Base-by-base conservation (phyloP, 2,888 invertebrate genomes). In the Gibbula magus region DNA sequence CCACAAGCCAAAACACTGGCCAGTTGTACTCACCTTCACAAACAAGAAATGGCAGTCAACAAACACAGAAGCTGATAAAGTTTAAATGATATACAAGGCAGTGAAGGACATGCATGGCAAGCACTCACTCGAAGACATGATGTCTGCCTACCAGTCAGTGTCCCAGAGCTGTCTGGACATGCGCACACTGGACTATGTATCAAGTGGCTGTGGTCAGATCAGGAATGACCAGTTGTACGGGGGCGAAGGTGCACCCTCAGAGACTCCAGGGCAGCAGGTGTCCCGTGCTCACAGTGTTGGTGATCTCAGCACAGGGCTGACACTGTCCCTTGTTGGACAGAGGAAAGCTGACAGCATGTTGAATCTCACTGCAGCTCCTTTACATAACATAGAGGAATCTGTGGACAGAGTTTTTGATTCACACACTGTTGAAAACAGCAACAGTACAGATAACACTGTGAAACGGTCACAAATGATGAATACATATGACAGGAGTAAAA, bases 281-380 rank as follows among this genome's bases (percentile, higher is more conserved):
- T 79, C 82, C 7, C 79, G 88, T 35, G 84, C 88, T 16, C 87
- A 88, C 70, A 88, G 88, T n/a, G 78, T 88, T 16, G 88, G 88
- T 0, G 88, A 89, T 79, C 82, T 89, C 66, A 81, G 86, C 29
- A 82, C 87, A 2, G 89, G 89, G 1, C 84, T 87, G 81, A 86
- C 88, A 8, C 84, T 90, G 39, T 85, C 85, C 4, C 35, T 90
- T 51, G 88, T 88, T 8, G 89, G 89, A 13, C 88, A 90, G 82
- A 85, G 87, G 56, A 88, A 89, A 73, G 78, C 84, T 0, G 88
- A 86, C 39, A 87, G 86, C 77, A 81, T 86, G 51, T 82, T 83
- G 32, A 83, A 79, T 45, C 67, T 82, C 51, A 73, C 82, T 18
- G 18, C 53, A 5, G 29, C 54, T 20, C 56, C 56, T 7, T 20